phyloP scores from a whole-genome alignment of 2,113 vertebrate genomes.

The Craseonycteris thonglongyai region DNA sequence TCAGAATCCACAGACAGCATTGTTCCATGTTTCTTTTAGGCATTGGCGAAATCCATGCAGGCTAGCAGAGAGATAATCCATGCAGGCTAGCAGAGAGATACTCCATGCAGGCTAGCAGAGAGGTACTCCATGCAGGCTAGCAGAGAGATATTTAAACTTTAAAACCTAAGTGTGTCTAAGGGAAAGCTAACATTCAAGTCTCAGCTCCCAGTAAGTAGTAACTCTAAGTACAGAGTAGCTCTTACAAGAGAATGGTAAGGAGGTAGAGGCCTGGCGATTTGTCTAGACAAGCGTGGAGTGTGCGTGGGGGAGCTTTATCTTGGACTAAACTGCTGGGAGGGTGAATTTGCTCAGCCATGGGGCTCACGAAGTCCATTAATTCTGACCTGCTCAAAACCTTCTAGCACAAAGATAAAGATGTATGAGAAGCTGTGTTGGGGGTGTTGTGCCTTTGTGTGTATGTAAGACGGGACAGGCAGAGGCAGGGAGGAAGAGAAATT shows the following conservation, averaged over 20 bases:
- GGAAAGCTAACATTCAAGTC: constrained; percentile 1
- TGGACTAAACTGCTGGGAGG: neutral
- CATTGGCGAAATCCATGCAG: neutral
- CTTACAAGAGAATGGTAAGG: neutral
- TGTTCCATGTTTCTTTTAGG: neutral
- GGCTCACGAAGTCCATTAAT: neutral
- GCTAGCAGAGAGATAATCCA: neutral
- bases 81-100: neutral
- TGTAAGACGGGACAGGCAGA: neutral
- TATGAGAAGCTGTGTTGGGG: neutral
- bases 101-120: neutral
- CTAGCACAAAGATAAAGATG: constrained; percentile 34
- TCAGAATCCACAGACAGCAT: neutral
- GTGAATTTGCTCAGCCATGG: constrained; percentile 32
- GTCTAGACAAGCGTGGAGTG: constrained; percentile 30
- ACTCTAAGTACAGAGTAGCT: neutral
- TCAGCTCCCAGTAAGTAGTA: neutral
- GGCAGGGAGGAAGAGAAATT: constrained; percentile 14
- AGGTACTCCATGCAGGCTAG: neutral
- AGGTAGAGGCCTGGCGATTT: neutral
- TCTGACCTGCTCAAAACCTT: constrained; percentile 43
- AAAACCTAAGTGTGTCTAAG: neutral
- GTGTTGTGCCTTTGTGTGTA: too few relatives aligned
- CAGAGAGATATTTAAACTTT: neutral
- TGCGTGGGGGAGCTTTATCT: constrained; percentile 39